Percentiles rank a stretch among this genome's conserved stretches.
Conservation (phyloP, 2,113 vertebrate species). For the Oostethus manadensis region DNA sequence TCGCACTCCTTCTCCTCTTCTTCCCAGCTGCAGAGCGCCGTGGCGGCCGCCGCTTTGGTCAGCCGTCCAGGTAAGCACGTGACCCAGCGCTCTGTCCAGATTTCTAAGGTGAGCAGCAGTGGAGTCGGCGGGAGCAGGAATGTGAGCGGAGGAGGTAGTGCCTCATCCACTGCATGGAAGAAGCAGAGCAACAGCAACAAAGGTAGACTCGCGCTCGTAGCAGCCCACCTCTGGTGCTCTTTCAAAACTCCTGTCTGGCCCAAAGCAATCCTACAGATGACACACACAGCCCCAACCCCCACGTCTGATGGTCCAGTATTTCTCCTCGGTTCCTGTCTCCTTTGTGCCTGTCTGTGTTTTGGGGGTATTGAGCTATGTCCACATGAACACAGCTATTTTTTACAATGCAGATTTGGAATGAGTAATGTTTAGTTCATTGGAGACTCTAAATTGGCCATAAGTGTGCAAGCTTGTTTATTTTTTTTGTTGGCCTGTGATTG, state of each 20-base stretch:
- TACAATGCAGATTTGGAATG: background rate
- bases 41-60: conserved; percentile 80
- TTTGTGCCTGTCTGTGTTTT: conserved; percentile 25
- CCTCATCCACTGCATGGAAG: conserved; percentile 83
- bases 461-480: no score
- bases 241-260: conserved; percentile 57
- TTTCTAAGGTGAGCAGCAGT: conserved; percentile 76
- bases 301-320: conserved; percentile 26
- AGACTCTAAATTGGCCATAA: no score
- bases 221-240: conserved; percentile 42
- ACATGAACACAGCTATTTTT: conserved; percentile 20
- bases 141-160: conserved; percentile 71
- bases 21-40: conserved; percentile 87
- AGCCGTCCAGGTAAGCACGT: conserved; percentile 84
- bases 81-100: conserved; percentile 69
- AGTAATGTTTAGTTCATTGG: no score
- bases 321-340: conserved; percentile 30
- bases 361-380: conserved; percentile 9
- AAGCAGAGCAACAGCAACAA: conserved; percentile 79
- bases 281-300: conserved; percentile 3
- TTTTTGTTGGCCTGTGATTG: no score
- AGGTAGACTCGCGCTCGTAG: conserved; percentile 75
- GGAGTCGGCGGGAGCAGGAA: conserved; percentile 62
- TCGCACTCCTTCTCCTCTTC: conserved; percentile 88
- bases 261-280: conserved; percentile 43